These are phyloP conservation scores for Megalops atlanticus DNA, from an alignment of 2,113 vertebrate genomes.

Conservation along the genomic window DNA sequence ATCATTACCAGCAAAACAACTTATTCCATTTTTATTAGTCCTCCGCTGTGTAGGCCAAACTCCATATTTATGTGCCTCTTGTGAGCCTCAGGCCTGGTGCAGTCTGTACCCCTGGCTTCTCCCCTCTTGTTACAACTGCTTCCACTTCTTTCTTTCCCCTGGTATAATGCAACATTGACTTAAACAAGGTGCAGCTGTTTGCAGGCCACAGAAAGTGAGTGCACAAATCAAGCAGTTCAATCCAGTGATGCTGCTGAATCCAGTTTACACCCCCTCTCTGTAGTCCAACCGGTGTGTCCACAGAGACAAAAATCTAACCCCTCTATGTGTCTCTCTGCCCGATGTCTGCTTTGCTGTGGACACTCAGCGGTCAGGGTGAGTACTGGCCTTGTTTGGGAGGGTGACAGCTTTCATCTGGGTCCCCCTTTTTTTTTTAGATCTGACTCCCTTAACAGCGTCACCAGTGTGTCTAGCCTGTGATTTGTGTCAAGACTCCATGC, in stretches of 20 bases:
- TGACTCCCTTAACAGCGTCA: not conserved
- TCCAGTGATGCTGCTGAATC: not conserved
- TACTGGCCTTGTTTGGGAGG: not conserved
- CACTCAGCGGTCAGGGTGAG: too few species aligned
- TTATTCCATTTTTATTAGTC: constrained; percentile 30
- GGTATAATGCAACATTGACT: constrained; percentile 34
- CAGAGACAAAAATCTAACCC: not conserved
- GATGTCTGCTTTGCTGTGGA: too few species aligned
- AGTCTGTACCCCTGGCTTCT: not conserved
- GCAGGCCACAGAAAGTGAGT: not conserved
- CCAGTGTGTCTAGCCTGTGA: not conserved
- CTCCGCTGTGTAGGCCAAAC: constrained; percentile 26
- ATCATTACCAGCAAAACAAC: constrained; percentile 38
- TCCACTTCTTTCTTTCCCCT: not conserved
- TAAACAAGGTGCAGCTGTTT: constrained; percentile 32
- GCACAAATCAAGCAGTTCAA: not conserved
- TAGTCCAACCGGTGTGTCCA: not conserved
- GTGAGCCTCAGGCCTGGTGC: not conserved
- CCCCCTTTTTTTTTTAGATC: not conserved
- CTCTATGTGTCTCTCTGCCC: too few species aligned
- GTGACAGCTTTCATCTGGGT: not conserved
- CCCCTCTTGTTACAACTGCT: not conserved
- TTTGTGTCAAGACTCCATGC: not conserved
- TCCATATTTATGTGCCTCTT: constrained; percentile 24
- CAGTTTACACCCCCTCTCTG: not conserved